Percentiles rank a stretch among this genome's conserved stretches.
phyloP scores from a whole-genome alignment of 2,797 vertebrate genomes.

The Peromyscus nudipes region DNA sequence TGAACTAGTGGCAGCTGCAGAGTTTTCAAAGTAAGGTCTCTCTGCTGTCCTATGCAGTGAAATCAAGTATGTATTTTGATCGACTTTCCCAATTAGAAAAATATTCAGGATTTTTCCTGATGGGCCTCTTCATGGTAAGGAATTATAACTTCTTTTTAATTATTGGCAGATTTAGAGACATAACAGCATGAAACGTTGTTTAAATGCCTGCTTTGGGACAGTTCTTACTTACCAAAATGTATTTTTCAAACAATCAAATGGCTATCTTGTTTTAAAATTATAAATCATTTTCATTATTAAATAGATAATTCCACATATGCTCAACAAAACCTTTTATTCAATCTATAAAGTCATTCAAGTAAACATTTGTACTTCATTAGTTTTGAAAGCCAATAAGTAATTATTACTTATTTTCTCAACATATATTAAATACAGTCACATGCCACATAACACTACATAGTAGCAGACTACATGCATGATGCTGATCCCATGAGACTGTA shows the following conservation, averaged over 20 bases:
- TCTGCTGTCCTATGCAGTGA: background rate
- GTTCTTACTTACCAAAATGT: background rate
- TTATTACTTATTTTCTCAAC: conserved; percentile 27
- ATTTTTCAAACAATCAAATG: background rate
- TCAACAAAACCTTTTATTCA: background rate
- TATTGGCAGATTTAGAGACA: background rate
- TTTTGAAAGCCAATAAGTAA: background rate
- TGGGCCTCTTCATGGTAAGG: background rate
- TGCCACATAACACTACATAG: background rate
- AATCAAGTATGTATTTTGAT: background rate
- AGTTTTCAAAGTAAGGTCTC: background rate
- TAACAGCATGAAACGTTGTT: background rate
- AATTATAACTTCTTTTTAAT: background rate
- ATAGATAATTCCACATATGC: background rate
- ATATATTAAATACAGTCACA: background rate
- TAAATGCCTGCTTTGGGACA: background rate
- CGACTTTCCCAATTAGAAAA: background rate
- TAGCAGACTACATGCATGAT: background rate
- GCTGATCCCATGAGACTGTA: background rate
- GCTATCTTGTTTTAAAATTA: background rate
- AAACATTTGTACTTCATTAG: background rate
- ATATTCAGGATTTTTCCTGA: background rate
- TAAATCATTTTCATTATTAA: background rate
- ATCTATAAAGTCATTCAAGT: background rate
- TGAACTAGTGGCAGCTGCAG: background rate